Evolutionary conservation across 1,140 invertebrate species (phyloP).

Genomic region (Cotesia glomerata): DNA sequence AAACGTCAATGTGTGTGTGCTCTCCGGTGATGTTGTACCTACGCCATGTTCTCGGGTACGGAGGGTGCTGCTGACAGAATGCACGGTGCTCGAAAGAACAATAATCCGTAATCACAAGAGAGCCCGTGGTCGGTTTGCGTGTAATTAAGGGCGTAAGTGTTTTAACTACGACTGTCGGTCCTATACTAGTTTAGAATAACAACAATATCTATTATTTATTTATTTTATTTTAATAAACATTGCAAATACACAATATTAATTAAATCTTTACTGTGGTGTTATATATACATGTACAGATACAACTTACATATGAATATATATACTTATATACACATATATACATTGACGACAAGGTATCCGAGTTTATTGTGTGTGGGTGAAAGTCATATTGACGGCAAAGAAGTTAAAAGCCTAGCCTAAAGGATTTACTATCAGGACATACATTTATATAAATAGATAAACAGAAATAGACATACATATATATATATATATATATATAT

Average conservation of each 20-base stretch:
- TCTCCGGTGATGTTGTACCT: conserved; percentile 16
- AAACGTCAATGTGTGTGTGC: background rate
- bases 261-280: background rate
- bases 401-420: background rate
- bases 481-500: too few relatives aligned
- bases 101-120: conserved; percentile 23
- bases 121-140: conserved; percentile 15
- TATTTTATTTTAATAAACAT: background rate
- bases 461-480: too few relatives aligned
- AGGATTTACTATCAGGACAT: too few relatives aligned
- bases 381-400: conserved; percentile 6
- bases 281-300: background rate
- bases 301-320: too few relatives aligned
- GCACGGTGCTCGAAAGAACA: conserved; percentile 31
- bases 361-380: background rate
- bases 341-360: background rate
- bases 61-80: conserved; percentile 34
- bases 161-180: background rate
- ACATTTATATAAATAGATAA: background rate
- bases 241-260: too few relatives aligned
- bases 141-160: conserved; percentile 32
- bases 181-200: background rate
- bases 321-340: too few relatives aligned
- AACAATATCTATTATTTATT: background rate
- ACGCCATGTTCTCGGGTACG: conserved; percentile 31